Conservation (phyloP, 2,888 invertebrate genomes). For the Synanthedon myopaeformis region DNA sequence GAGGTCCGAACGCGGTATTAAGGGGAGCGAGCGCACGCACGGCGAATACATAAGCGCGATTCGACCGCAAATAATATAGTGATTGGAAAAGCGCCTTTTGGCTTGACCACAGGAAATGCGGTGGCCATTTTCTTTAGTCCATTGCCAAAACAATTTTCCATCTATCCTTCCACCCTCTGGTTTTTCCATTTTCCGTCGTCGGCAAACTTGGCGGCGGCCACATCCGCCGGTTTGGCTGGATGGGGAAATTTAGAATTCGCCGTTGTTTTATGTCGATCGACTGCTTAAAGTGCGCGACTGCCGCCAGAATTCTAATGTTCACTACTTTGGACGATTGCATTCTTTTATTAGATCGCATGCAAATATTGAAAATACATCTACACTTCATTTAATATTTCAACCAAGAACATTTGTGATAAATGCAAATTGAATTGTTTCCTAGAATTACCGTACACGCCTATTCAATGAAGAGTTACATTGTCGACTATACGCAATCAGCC, state of each 20-base stretch:
- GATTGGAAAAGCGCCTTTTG: conserved; percentile 61
- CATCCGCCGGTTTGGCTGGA: conserved; percentile 29
- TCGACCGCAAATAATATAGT: conserved; percentile 29
- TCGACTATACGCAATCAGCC: background rate
- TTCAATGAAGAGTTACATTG: too few relatives aligned
- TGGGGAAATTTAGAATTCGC: conserved; percentile 33
- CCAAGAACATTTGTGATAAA: too few relatives aligned
- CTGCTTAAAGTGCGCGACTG: conserved; percentile 20
- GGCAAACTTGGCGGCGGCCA: conserved; percentile 42
- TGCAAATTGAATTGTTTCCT: too few relatives aligned
- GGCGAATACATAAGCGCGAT: conserved; percentile 36
- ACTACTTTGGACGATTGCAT: conserved; percentile 21
- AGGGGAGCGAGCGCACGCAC: conserved; percentile 20
- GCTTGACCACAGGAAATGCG: conserved; percentile 68
- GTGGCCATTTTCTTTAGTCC: conserved; percentile 50
- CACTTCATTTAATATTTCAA: too few relatives aligned
- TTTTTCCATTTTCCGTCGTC: conserved; percentile 54
- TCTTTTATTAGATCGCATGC: conserved; percentile 4
- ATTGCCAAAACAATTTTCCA: conserved; percentile 59
- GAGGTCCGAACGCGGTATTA: conserved; percentile 4
- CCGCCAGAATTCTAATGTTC: conserved; percentile 21
- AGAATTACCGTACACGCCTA: too few relatives aligned
- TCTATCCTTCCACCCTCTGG: conserved; percentile 42
- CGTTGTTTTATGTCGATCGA: conserved; percentile 20
- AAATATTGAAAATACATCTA: background rate